Base-by-base conservation (phyloP, 2,888 invertebrate species). In the Dimorphilus gyrociliatus region DNA sequence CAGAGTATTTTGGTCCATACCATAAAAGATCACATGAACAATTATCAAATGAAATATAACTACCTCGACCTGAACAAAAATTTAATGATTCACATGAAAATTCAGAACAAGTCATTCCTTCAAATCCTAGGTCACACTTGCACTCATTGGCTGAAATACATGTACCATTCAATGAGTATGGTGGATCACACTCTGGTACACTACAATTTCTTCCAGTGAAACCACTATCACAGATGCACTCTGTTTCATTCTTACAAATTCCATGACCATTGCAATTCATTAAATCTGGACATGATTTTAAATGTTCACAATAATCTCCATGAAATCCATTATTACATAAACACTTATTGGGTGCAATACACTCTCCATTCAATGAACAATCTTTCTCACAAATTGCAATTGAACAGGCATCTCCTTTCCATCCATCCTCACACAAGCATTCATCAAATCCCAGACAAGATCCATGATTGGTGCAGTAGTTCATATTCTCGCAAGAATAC, bases 81-180 rank as follows among this genome's bases (percentile, higher is more conserved):
- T n/a, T 18, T 14, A 16, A 16, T 16, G 27, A 16, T 12, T 27
- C 27, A 27, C 27, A 27, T n/a, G 27, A 27, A 15, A 27, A 27
- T 4, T 4, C 4, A 15, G 27, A 27, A 14, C 27, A 27, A n/a
- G 16, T 18, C n/a, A 18, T 4, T 8, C 27, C 14, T 13, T 16
- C 17, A 14, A 16, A 27, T 4, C 27, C 27, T 5, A n/a, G 16
- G 27, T 27, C 14, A 27, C 27, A 27, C n/a, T 13, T 16, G 14
- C 27, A 27, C 13, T 16, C 8, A 18, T 27, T 27, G 27, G 27
- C 16, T n/a, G 16, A 16, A 5, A 27, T 27, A 18, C 27, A 27
- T 15, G 4, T 4, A 4, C 27, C 27, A 13, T 27, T 4, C 4
- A 4, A n/a, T 8, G 8, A 16, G 15, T 18, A 27, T 4, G 4